Evolutionary conservation across 2,113 vertebrate species (phyloP).

Genomic region (Sturnira hondurensis): DNA sequence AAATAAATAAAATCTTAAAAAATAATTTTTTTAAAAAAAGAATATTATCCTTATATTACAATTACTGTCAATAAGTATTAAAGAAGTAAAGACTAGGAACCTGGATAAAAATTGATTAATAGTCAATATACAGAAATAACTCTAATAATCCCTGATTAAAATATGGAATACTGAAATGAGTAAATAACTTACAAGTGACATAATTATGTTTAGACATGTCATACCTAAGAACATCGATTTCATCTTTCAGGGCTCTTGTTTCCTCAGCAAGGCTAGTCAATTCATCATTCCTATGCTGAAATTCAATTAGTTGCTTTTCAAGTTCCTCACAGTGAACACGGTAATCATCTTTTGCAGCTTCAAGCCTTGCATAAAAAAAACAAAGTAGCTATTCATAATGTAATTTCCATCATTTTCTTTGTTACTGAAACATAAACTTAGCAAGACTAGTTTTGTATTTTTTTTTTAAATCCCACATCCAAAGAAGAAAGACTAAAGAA

Average conservation of each 20-base stretch:
- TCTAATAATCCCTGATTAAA: background rate
- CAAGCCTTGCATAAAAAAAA: constrained; percentile 83
- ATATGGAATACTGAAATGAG: background rate
- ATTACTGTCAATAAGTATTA: background rate
- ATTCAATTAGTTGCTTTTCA: constrained; percentile 94
- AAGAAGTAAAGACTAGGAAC: background rate
- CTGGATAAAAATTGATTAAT: background rate
- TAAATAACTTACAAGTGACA: background rate
- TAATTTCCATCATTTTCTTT: background rate
- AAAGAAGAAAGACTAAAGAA: constrained; percentile 16
- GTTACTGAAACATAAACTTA: background rate
- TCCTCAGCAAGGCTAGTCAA: constrained; percentile 95
- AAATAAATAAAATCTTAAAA: too few species aligned
- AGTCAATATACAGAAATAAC: background rate
- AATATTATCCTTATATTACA: background rate
- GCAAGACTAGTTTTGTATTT: background rate
- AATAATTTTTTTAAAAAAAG: background rate
- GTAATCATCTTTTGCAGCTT: constrained; percentile 98
- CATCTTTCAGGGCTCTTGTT: constrained; percentile 93
- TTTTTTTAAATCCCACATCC: background rate
- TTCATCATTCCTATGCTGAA: constrained; percentile 95
- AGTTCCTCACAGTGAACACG: constrained; percentile 96
- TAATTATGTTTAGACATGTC: background rate
- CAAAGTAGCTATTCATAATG: background rate
- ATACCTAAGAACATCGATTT: constrained; percentile 95